Percentiles rank a stretch among this genome's conserved stretches.
Evolutionary conservation across 2,113 vertebrate species (phyloP).

Genomic region (Kryptolebias marmoratus): DNA sequence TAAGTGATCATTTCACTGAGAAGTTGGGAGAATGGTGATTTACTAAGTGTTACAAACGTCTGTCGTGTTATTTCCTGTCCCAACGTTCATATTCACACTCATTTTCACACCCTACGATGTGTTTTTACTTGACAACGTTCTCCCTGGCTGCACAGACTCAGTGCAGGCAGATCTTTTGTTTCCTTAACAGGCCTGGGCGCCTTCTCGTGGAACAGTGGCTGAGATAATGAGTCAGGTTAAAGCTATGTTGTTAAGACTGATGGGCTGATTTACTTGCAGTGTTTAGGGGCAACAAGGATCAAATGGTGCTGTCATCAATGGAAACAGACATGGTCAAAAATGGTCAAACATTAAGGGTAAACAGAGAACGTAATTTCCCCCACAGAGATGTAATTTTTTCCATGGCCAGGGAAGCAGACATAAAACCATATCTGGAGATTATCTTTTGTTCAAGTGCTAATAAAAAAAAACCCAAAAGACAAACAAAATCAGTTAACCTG

Average conservation of each 20-base stretch:
- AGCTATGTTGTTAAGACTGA: constrained; percentile 10
- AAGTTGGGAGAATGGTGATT: not conserved
- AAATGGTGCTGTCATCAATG: not conserved
- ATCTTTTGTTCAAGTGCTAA: not conserved
- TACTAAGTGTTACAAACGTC: constrained; percentile 26
- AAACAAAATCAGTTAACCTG: not conserved
- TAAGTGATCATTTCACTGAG: not conserved
- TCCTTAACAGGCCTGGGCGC: constrained; percentile 6
- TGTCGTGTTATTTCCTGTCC: constrained; percentile 15
- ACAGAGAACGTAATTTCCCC: not conserved
- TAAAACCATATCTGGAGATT: not conserved
- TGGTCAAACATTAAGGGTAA: not conserved
- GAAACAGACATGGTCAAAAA: not conserved
- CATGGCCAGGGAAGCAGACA: not conserved
- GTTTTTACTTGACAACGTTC: constrained; percentile 14
- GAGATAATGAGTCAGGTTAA: constrained; percentile 5
- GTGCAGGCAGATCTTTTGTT: not conserved
- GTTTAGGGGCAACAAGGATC: constrained; percentile 7
- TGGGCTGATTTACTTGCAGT: not conserved
- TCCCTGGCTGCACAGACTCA: not conserved
- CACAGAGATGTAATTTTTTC: not conserved
- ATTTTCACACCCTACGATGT: too few relatives aligned
- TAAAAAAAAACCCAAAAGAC: not conserved
- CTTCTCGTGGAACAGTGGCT: constrained; percentile 11
- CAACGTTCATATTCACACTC: not conserved